Evolutionary conservation across 2,113 vertebrate genomes (phyloP), one percentile per base, ranked within the genome.

Genomic region (Aptenodytes forsteri): DNA sequence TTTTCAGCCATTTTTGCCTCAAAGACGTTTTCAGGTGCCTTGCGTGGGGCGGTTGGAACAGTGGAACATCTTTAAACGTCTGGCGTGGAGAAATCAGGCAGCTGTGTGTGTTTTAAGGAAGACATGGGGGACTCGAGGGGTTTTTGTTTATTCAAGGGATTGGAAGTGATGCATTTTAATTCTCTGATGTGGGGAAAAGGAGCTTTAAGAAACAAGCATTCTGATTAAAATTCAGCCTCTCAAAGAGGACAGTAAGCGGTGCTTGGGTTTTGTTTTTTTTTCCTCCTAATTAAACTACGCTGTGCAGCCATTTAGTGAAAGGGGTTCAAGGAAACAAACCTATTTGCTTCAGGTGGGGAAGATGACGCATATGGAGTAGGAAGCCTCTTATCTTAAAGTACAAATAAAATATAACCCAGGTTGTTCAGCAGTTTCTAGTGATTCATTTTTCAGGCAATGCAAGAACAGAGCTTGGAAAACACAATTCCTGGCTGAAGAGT

Each of bases 1-100:
- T 8, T 47, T 91, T 47, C 91, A 50, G 96, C 91, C 91, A 85
- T 96, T 95, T 94, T 88, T 69, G 54, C 18, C 32, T 59, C 50
- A 5, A 8, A 65, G 62, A 0, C 13, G 6, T 16, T 72, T 36
- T 20, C 62, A 87, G 85, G 92, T 77, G 32, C 49, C 6, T 16
- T 16, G 46, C 9, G 42, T 10, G 23, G 61, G 62, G 16, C 8
- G 30, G 23, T 3, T 20, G 46, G 22, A 40, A 36, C 52, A 4
- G 16, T 3, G 49, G 62, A 40, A 30, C 79, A 9, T 47, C 64
- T 32, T 6, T 20, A 6, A 30, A 6, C 10, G 46, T 2, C 38
- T 44, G 89, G 69, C 16, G 30, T 19, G 72, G 42, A 13, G 75
- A 55, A 69, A 47, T 15, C 36, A 0, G 67, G 55, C 22, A 7